Conservation (phyloP, 2,888 invertebrate species). For the Netelia virgata region DNA sequence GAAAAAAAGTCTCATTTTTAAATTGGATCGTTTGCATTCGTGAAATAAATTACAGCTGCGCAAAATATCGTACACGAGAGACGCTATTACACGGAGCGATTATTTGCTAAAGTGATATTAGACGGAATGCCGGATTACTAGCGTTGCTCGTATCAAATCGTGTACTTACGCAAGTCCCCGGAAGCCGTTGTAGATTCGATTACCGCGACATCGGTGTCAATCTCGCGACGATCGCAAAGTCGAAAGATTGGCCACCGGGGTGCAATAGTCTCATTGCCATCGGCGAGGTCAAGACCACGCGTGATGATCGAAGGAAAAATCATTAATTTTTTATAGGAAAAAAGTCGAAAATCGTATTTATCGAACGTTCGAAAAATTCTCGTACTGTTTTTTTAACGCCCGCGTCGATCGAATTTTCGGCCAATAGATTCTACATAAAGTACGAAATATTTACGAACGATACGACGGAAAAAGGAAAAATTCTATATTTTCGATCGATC, state of each 20-base stretch:
- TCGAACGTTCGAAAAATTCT: background rate
- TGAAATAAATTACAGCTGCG: background rate
- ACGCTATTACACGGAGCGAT: background rate
- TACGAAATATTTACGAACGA: background rate
- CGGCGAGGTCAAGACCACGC: slow-evolving; percentile 6
- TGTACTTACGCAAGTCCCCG: slow-evolving; percentile 79
- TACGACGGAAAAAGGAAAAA: background rate
- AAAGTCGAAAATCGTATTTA: background rate
- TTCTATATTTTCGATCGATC: background rate
- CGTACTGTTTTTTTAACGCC: no score
- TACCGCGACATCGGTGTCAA: slow-evolving; percentile 80
- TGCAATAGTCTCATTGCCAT: slow-evolving; percentile 36
- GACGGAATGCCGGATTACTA: slow-evolving; percentile 9
- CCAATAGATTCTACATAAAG: no score
- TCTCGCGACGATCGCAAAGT: slow-evolving; percentile 70
- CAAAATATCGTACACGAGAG: background rate
- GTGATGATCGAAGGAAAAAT: background rate
- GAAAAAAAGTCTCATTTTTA: no score
- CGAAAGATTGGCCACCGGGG: slow-evolving; percentile 44
- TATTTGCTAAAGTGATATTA: slow-evolving; percentile 9
- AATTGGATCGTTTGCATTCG: background rate
- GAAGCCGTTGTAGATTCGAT: slow-evolving; percentile 82
- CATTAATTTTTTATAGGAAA: background rate
- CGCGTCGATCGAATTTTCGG: no score
- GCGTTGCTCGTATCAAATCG: slow-evolving; percentile 42